A percentile compares a stretch with the other conserved stretches of the same genome.
Conservation (phyloP, 2,797 vertebrate species). For the Ambastaia sidthimunki region DNA sequence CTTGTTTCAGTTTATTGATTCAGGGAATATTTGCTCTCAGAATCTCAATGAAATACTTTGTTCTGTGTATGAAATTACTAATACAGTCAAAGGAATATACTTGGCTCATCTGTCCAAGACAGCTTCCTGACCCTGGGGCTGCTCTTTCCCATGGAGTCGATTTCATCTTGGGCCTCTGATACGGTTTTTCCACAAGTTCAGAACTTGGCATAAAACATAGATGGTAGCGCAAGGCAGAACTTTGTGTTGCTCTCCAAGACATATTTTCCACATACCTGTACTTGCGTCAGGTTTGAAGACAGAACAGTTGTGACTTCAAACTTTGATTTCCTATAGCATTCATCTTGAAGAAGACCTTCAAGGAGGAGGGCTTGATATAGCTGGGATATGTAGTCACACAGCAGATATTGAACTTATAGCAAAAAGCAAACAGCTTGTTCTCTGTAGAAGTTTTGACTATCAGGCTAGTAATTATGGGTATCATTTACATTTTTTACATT, state of each 20-base stretch:
- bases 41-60: background rate
- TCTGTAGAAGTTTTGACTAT: background rate
- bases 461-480: background rate
- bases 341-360: conserved; percentile 55
- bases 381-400: conserved; percentile 12
- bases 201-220: conserved; percentile 70
- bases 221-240: conserved; percentile 68
- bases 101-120: background rate
- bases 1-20: background rate
- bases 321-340: conserved; percentile 61
- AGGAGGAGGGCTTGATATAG: background rate
- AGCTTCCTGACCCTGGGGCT: background rate
- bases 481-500: too few species aligned
- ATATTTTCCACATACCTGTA: conserved; percentile 64
- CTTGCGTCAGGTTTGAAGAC: conserved; percentile 53
- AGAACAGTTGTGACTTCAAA: conserved; percentile 48
- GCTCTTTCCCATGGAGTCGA: background rate
- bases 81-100: background rate
- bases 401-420: background rate
- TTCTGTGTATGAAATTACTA: background rate
- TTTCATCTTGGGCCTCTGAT: conserved; percentile 3
- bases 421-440: background rate
- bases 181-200: conserved; percentile 64
- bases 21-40: background rate
- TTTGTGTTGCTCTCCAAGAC: conserved; percentile 42